Evolutionary conservation across 2,113 vertebrate genomes (phyloP).

Genomic region (Oxyruncus cristatus): DNA sequence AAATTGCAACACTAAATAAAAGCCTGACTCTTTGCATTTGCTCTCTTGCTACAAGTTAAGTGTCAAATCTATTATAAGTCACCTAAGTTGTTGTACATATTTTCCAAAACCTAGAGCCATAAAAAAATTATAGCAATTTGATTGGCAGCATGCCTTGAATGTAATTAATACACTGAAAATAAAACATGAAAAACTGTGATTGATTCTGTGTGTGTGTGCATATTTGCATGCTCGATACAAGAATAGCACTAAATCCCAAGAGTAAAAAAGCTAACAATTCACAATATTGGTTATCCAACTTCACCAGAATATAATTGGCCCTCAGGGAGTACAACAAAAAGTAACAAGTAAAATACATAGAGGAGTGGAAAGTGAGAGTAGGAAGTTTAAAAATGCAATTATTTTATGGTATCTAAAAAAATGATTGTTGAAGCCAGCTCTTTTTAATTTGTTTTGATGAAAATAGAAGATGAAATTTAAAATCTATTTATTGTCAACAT

Average conservation of each 20-base stretch:
- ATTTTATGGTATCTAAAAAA: background rate
- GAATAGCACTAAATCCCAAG: background rate
- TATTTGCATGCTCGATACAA: background rate
- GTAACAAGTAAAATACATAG: background rate
- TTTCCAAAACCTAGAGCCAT: background rate
- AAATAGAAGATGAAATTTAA: background rate
- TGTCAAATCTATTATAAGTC: background rate
- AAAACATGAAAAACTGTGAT: background rate
- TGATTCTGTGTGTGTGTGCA: background rate
- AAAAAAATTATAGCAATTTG: background rate
- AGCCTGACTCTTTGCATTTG: background rate
- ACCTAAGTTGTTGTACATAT: background rate
- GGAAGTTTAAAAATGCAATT: background rate
- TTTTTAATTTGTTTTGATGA: background rate
- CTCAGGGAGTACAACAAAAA: background rate
- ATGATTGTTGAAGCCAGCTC: background rate
- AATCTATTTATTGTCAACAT: background rate
- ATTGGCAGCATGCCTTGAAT: background rate
- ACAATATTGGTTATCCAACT: background rate
- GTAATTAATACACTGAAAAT: slow-evolving; percentile 20
- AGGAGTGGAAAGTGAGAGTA: background rate
- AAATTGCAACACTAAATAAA: background rate
- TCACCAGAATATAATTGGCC: slow-evolving; percentile 32
- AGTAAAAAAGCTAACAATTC: background rate
- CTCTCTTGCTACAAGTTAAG: background rate